A percentile compares a stretch with the other conserved stretches of the same genome.
Evolutionary conservation across 2,113 vertebrate genomes (phyloP).

Genomic region (Sapayoa aenigma): DNA sequence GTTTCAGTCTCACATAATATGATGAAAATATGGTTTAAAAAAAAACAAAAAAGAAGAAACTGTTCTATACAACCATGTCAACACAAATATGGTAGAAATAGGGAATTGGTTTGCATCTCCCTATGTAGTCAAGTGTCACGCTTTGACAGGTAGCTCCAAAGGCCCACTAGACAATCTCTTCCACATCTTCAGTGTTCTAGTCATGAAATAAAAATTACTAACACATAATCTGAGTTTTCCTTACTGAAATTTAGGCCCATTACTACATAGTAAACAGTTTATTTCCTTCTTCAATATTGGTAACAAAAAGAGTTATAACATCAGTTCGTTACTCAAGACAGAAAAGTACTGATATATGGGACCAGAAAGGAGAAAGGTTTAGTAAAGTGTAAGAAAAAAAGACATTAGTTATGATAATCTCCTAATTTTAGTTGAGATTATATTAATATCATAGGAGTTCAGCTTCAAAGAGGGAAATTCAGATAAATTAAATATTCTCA

Average conservation of each 20-base stretch:
- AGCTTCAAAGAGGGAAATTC: not conserved
- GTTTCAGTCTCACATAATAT: not conserved
- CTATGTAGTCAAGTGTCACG: too few relatives aligned
- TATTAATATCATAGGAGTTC: not conserved
- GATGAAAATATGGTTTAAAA: not conserved
- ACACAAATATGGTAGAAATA: not conserved
- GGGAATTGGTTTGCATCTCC: not conserved
- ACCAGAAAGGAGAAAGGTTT: not conserved
- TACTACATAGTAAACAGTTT: not conserved
- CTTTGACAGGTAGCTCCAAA: not conserved
- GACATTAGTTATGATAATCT: fast-evolving
- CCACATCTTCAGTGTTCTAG: not conserved
- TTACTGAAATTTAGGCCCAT: not conserved
- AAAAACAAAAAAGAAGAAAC: not conserved
- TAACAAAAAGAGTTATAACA: not conserved
- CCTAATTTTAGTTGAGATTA: not conserved
- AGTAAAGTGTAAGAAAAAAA: not conserved
- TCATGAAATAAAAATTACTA: not conserved
- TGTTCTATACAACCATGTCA: not conserved
- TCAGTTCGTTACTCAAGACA: not conserved
- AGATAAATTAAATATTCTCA: not conserved
- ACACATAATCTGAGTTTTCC: not conserved
- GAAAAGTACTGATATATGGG: not conserved
- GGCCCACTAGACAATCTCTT: not conserved
- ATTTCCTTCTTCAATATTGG: not conserved